Evolutionary conservation across 2,888 invertebrate genomes (phyloP).

Genomic region (Pegoplata infirma): DNA sequence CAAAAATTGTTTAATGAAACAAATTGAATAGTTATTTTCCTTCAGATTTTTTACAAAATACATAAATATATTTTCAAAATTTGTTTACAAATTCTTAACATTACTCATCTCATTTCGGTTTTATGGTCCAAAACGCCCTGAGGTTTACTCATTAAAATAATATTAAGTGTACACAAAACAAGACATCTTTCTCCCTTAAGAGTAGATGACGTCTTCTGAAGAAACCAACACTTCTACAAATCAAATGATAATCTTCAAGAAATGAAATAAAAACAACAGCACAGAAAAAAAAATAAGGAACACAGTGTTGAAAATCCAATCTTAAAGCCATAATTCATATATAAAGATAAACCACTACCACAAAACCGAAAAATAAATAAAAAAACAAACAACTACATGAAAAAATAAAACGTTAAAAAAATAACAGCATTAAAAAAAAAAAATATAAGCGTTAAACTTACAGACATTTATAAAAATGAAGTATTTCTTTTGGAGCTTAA

Average conservation of each 20-base stretch:
- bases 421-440: conserved; percentile 45
- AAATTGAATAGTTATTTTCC: too few species aligned
- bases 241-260: conserved; percentile 73
- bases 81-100: neutral
- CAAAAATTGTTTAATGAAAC: too few species aligned
- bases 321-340: conserved; percentile 76
- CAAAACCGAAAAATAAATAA: conserved; percentile 1
- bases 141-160: conserved; percentile 18
- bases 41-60: too few species aligned
- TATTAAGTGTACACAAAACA: conserved; percentile 6
- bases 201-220: neutral
- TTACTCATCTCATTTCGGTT: neutral
- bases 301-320: conserved; percentile 76
- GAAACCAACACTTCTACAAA: conserved; percentile 46
- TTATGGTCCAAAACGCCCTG: neutral
- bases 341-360: conserved; percentile 55
- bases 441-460: conserved; percentile 44
- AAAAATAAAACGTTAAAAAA: conserved; percentile 17
- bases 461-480: conserved; percentile 17
- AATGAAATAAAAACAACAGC: conserved; percentile 19
- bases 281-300: conserved; percentile 37
- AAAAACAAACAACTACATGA: neutral
- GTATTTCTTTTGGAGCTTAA: neutral
- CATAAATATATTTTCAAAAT: too few species aligned
- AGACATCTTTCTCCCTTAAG: neutral